Percentiles rank a stretch among this genome's conserved stretches.
Conservation (phyloP, 1,140 invertebrate genomes). For the Wiebesia pumilae region DNA sequence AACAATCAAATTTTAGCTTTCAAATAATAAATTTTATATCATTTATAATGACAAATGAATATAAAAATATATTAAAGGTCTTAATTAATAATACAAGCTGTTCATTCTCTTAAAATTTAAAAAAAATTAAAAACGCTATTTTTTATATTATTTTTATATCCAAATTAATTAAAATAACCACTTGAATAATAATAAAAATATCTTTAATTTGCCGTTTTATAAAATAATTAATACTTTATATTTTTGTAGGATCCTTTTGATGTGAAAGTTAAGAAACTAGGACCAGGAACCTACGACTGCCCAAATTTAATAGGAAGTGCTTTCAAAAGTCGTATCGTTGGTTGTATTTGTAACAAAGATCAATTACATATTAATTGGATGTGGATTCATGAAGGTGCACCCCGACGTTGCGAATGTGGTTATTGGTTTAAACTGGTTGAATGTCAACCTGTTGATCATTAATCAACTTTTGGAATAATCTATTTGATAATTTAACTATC, state of each 20-base stretch:
- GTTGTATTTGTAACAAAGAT: constrained; percentile 98
- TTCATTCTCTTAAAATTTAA: no score
- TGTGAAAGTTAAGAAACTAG: constrained; percentile 86
- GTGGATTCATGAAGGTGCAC: constrained; percentile 91
- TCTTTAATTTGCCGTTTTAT: no score
- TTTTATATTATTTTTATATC: no score
- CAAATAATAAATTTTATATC: no score
- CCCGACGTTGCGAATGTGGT: constrained; percentile 95
- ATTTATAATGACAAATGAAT: no score
- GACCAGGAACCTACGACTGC: constrained; percentile 86
- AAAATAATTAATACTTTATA: neutral
- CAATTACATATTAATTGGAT: constrained; percentile 92
- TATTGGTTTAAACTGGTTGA: constrained; percentile 94
- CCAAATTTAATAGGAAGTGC: constrained; percentile 94
- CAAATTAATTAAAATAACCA: no score
- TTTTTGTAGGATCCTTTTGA: constrained; percentile 87
- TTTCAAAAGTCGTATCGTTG: constrained; percentile 91
- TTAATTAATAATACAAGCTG: no score
- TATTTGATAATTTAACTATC: constrained; percentile 65
- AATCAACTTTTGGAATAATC: constrained; percentile 49
- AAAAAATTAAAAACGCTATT: no score
- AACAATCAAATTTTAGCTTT: no score
- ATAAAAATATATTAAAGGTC: no score
- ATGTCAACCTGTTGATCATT: constrained; percentile 25
- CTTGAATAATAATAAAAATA: no score